Conservation (phyloP, 1,140 invertebrate genomes). For the Sogatella furcifera region DNA sequence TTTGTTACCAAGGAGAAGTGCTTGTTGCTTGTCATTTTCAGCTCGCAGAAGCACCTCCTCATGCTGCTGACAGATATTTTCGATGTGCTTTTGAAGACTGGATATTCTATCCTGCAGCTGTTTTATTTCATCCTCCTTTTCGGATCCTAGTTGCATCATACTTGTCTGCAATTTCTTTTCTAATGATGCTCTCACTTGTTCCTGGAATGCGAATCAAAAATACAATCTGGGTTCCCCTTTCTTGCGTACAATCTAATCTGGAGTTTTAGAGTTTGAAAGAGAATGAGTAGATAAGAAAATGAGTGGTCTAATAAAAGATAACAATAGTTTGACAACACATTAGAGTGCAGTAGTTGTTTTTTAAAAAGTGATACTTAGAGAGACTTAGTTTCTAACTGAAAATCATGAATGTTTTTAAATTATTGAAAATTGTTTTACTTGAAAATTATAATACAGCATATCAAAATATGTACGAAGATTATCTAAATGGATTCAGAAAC, state of each 20-base stretch:
- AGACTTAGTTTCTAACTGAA: no score
- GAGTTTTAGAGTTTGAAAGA: no score
- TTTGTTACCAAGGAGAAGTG: slow-evolving; percentile 59
- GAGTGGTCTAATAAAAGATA: not conserved
- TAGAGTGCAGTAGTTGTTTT: no score
- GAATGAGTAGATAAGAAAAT: not conserved
- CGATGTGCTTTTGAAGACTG: slow-evolving; percentile 58
- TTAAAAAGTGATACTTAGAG: no score
- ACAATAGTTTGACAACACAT: not conserved
- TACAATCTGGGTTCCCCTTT: no score
- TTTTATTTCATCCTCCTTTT: slow-evolving; percentile 64
- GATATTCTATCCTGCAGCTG: slow-evolving; percentile 59
- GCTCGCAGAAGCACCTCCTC: slow-evolving; percentile 70
- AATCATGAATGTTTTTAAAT: no score
- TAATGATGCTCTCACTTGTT: slow-evolving; percentile 49
- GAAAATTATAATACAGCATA: no score
- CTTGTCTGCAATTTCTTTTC: slow-evolving; percentile 65
- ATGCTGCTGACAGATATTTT: slow-evolving; percentile 68
- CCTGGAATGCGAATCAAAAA: not conserved
- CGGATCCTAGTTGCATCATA: slow-evolving; percentile 52
- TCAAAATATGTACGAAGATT: no score
- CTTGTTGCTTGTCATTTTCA: slow-evolving; percentile 81
- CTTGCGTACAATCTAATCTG: no score
- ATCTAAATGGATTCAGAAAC: no score
- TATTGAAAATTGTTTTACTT: no score